Conservation (phyloP, 2,888 invertebrate species). For the Hirtodrosophila histrioides region DNA sequence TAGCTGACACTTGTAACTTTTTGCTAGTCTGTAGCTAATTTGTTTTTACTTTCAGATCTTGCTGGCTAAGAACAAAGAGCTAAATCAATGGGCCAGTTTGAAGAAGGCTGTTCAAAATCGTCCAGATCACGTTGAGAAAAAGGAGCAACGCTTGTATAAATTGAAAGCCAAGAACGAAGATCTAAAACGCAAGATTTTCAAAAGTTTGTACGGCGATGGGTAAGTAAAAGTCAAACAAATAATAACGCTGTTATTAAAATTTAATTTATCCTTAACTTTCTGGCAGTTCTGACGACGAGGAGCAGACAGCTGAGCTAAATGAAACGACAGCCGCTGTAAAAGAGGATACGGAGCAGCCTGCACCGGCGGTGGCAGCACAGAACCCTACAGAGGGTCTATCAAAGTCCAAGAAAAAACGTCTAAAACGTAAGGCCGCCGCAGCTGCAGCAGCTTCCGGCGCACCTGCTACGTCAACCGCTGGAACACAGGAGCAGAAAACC, state of each 20-base stretch:
- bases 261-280: neutral
- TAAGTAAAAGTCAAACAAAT: constrained; percentile 30
- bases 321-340: constrained; percentile 6
- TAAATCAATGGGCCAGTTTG: constrained; percentile 97
- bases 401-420: constrained; percentile 65
- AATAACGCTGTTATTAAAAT: neutral
- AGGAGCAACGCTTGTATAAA: constrained; percentile 90
- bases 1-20: constrained; percentile 76
- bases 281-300: constrained; percentile 82
- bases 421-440: constrained; percentile 69
- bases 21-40: neutral
- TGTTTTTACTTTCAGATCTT: constrained; percentile 88
- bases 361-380: neutral
- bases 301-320: constrained; percentile 38
- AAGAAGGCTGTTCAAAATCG: constrained; percentile 93
- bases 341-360: constrained; percentile 3
- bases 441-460: constrained; percentile 8
- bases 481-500: neutral
- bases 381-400: constrained; percentile 49
- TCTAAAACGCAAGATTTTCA: constrained; percentile 91
- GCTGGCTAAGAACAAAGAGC: constrained; percentile 94
- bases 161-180: constrained; percentile 89
- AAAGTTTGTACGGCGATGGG: constrained; percentile 88
- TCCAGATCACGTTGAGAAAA: constrained; percentile 90
- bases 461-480: neutral